These are phyloP conservation scores for Gymnorhina tibicen DNA, from an alignment of 2,113 vertebrate genomes.

Conservation along the genomic window DNA sequence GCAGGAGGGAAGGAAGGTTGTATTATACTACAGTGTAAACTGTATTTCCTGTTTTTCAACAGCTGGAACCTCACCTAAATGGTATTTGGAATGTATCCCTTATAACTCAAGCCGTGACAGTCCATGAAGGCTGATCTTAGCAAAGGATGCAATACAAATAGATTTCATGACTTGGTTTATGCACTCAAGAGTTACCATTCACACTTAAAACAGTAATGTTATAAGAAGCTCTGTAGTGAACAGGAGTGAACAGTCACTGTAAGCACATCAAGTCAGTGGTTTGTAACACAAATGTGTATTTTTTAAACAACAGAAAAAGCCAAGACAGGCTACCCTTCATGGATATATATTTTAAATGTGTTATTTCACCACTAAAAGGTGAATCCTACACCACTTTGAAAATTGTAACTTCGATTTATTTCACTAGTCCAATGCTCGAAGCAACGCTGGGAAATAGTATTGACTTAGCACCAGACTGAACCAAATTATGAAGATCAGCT, in stretches of 20 bases:
- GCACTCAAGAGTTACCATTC: background rate
- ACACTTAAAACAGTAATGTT: background rate
- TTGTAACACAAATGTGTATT: background rate
- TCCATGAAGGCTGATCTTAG: background rate
- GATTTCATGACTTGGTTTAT: background rate
- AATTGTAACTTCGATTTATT: background rate
- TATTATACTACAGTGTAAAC: background rate
- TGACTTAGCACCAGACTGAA: background rate
- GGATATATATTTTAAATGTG: background rate
- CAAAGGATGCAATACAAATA: background rate
- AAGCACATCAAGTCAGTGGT: background rate
- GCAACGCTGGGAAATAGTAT: background rate
- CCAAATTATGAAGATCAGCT: background rate
- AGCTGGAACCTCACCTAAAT: background rate
- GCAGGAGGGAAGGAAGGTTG: background rate
- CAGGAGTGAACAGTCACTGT: background rate
- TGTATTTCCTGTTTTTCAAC: background rate
- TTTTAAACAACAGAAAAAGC: background rate
- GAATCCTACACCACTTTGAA: background rate
- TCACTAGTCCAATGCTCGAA: background rate
- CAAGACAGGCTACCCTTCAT: background rate
- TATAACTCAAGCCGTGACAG: background rate
- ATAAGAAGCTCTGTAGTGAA: background rate
- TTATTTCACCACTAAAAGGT: background rate
- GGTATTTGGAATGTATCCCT: background rate